Base-by-base conservation (phyloP, 2,113 vertebrate genomes). In the Tenrec ecaudatus region DNA sequence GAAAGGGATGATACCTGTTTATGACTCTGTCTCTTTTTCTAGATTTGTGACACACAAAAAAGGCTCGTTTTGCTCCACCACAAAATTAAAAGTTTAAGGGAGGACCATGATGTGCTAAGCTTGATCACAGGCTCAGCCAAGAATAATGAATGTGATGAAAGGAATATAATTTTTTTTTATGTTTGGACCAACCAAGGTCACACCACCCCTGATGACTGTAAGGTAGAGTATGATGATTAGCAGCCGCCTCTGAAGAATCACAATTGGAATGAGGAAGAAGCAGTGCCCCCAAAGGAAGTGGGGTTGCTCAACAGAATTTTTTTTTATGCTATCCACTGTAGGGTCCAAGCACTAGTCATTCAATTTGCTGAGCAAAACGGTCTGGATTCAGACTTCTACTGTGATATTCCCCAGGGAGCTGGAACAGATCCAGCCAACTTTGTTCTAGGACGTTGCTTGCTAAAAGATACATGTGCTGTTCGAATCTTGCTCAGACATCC, bases 391-490 rank as follows among this genome's bases (percentile, higher is more conserved):
- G 7, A 75, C 8, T 9, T 76, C 31, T 88, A 68, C 75, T 87
- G 14, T 87, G 10, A 92, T 89, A 40, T 78, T 82, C 6, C 83
- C 31, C 38, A 40, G 29, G 40, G 25, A 3, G 31, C 76, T 92
- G 82, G 7, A 15, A 64, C 16, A 86, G 23, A 36, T 68, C 6
- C 27, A 92, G 79, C 22, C 85, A 33, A 90, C 33, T 83, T 85
- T 81, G 47, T 92, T 75, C 66, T 88, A 23, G 36, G 20, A 31
- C 93, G 53, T 53, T 86, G 11, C 43, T 84, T 90, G 62, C 57
- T 87, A 8, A 92, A 86, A 16, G 68, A 87, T 68, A 82, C 82
- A 40, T 89, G 16, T 85, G 23, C 2, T 89, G 17, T 92, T 94
- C 82, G 36, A 93, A 60, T 76, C 3, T 69, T 90, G 92, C 9